Evolutionary conservation across 2,888 invertebrate species (phyloP).

Genomic region (Phorcus lineatus): DNA sequence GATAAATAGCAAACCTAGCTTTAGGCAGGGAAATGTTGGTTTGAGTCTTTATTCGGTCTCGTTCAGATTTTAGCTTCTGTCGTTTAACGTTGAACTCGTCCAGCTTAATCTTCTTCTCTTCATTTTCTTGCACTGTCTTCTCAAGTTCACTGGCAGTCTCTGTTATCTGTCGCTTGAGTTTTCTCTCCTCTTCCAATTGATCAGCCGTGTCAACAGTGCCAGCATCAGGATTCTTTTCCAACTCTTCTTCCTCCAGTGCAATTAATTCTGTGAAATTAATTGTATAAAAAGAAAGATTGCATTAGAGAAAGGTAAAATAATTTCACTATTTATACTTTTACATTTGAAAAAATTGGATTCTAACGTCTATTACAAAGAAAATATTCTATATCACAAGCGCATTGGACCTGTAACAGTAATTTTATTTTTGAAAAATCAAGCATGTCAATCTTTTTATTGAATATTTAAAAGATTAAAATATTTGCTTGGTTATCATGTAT

Average conservation of each 20-base stretch:
- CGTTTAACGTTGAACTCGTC: slow-evolving; percentile 34
- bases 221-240: background rate
- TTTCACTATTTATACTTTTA: background rate
- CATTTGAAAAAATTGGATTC: background rate
- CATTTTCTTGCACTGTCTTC: slow-evolving; percentile 28
- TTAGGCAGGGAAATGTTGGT: slow-evolving; percentile 46
- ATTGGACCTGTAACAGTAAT: too few species aligned
- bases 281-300: background rate
- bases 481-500: too few species aligned
- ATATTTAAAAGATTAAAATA: too few species aligned
- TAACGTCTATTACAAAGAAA: too few species aligned
- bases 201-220: background rate
- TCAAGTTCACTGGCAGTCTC: background rate
- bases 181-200: background rate
- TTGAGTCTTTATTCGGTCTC: slow-evolving; percentile 45
- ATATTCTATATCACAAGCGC: too few species aligned
- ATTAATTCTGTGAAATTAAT: background rate
- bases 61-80: slow-evolving; percentile 33
- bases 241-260: slow-evolving; percentile 2
- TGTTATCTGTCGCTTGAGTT: slow-evolving; percentile 6
- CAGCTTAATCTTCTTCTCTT: slow-evolving; percentile 29
- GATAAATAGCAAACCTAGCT: slow-evolving; percentile 39
- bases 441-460: too few species aligned
- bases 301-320: background rate
- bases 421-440: too few species aligned